phyloP scores from a whole-genome alignment of 1,140 invertebrate species.

The Hyles euphorbiae region DNA sequence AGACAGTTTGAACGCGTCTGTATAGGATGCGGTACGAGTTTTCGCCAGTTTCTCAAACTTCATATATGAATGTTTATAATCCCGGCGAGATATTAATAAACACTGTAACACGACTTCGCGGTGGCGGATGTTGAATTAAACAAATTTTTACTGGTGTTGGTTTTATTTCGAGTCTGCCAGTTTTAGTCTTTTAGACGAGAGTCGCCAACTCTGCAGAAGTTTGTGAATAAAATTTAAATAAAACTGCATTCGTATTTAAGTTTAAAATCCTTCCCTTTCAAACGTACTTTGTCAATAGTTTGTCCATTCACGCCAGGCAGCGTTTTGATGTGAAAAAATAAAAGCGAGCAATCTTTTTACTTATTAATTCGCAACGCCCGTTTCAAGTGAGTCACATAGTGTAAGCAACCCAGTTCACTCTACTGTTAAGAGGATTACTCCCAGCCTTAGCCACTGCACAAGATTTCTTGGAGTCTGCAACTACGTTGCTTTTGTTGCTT shows the following conservation, averaged over 20 bases:
- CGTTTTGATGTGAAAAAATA: not conserved
- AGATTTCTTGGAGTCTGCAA: slow-evolving; percentile 28
- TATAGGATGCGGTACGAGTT: too few relatives aligned
- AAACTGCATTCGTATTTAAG: not conserved
- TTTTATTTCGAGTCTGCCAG: not conserved
- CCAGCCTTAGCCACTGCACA: slow-evolving; percentile 24
- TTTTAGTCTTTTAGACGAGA: not conserved
- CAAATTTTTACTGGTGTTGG: too few relatives aligned
- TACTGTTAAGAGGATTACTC: slow-evolving; percentile 40
- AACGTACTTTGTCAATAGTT: too few relatives aligned
- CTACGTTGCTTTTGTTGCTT: slow-evolving; percentile 32
- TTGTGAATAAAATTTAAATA: not conserved
- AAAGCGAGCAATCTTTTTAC: slow-evolving; percentile 1
- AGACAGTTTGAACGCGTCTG: not conserved
- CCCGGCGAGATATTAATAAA: too few relatives aligned
- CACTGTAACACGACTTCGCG: too few relatives aligned
- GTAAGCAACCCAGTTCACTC: slow-evolving; percentile 26
- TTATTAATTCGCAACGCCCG: slow-evolving; percentile 21
- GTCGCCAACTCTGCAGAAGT: not conserved
- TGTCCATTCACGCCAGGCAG: too few relatives aligned
- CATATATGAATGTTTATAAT: too few relatives aligned
- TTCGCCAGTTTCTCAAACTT: too few relatives aligned
- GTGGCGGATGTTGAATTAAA: too few relatives aligned
- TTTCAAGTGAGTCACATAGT: slow-evolving; percentile 12
- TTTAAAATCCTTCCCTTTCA: not conserved